These are phyloP conservation scores for Hydrolagus colliei DNA, from an alignment of 2,797 vertebrate species.

Conservation along the genomic window DNA sequence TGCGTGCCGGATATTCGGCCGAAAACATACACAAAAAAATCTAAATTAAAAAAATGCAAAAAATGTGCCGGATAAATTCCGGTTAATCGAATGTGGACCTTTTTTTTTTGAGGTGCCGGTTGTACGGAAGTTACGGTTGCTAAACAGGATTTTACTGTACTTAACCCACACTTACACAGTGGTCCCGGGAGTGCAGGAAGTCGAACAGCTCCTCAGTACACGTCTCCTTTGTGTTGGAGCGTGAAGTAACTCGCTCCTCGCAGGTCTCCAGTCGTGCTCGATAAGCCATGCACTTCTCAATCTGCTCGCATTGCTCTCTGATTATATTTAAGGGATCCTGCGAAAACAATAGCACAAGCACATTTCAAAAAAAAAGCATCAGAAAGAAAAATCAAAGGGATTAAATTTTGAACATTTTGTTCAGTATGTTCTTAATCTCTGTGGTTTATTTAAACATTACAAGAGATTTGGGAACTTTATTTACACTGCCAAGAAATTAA, in stretches of 20 bases:
- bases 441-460: not conserved
- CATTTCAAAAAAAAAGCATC: not conserved
- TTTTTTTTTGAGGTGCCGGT: too few relatives aligned
- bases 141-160: not conserved
- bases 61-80: not conserved
- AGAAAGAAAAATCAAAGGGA: not conserved
- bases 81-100: not conserved
- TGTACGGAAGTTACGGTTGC: too few relatives aligned
- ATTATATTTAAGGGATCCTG: slow-evolving; percentile 74
- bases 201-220: slow-evolving; percentile 90
- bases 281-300: slow-evolving; percentile 68
- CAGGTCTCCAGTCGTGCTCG: slow-evolving; percentile 69
- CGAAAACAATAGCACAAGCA: slow-evolving; percentile 12
- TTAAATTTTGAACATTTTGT: not conserved
- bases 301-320: slow-evolving; percentile 69
- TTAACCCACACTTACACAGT: slow-evolving; percentile 69
- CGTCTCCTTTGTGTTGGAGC: slow-evolving; percentile 64
- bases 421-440: not conserved
- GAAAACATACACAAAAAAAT: too few relatives aligned
- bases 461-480: not conserved
- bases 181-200: slow-evolving; percentile 82
- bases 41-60: not conserved
- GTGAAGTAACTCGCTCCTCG: slow-evolving; percentile 62
- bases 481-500: not conserved
- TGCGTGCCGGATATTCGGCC: too few relatives aligned